Evolutionary conservation across 2,888 invertebrate genomes (phyloP).

Genomic region (Aphidius colemani): DNA sequence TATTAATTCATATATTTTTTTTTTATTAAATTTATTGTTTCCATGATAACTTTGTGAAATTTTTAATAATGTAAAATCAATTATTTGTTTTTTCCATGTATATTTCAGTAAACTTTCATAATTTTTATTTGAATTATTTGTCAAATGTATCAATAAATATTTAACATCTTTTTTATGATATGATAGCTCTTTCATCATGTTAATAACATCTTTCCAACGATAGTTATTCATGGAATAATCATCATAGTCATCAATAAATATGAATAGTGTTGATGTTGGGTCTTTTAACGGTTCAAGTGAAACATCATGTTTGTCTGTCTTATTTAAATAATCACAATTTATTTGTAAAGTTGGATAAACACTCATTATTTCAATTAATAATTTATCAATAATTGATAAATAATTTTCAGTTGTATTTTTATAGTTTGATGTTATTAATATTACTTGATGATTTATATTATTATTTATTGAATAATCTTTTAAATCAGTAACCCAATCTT

Average conservation of each 20-base stretch:
- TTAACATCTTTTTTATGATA: constrained; percentile 15
- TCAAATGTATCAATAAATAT: constrained; percentile 24
- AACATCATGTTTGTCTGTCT: background rate
- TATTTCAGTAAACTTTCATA: constrained; percentile 25
- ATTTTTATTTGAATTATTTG: constrained; percentile 5
- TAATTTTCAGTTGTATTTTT: background rate
- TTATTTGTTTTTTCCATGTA: constrained; percentile 31
- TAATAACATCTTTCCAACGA: too few relatives aligned
- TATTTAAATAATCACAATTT: background rate
- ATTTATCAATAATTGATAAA: constrained; percentile 4
- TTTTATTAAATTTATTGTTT: background rate
- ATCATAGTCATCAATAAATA: constrained; percentile 9
- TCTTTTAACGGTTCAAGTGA: background rate
- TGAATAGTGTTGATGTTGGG: constrained; percentile 20
- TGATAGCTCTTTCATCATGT: constrained; percentile 23
- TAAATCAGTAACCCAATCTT: constrained; percentile 15
- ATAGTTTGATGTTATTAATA: constrained; percentile 9
- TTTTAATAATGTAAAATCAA: constrained; percentile 34
- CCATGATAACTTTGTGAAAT: constrained; percentile 8
- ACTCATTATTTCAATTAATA: constrained; percentile 2
- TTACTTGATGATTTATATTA: constrained; percentile 11
- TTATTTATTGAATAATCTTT: constrained; percentile 1
- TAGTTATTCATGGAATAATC: too few relatives aligned
- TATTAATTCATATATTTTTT: background rate
- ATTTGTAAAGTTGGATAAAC: constrained; percentile 17